Evolutionary conservation across 2,113 vertebrate species (phyloP), one percentile per base, ranked within the genome.

Genomic region (Okapia johnstoni): DNA sequence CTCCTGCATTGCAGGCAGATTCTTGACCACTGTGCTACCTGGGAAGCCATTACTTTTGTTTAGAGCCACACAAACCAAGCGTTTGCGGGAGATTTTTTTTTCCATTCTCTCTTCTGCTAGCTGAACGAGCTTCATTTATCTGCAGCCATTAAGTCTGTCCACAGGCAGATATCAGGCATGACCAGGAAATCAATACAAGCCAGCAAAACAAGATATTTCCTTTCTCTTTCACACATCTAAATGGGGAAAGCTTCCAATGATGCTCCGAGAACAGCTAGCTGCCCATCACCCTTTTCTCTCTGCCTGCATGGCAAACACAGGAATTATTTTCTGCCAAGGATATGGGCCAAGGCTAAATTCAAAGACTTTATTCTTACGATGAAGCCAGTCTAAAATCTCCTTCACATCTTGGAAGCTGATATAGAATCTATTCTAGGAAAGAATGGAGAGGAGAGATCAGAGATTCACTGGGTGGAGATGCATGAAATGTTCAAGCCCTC

Each of bases 141-240:
- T 87, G 85, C 14, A 92, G 80, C 93, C 80, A 96, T 95, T 95
- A 96, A 94, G 88, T n/a, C 81, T 61, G 9, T 61, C 76, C 80
- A 66, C 43, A 85, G 85, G 54, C 96, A 96, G 73, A 84, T 93
- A 96, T 46, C 85, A 81, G 55, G 58, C 81, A 16, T 55, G 80
- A 94, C 90, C 66, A 90, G 76, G 79, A 96, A 98, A 96, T 98
- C 96, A 70, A 90, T 94, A 94, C 0, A 55, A 96, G 88, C 95
- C 87, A 40, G 8, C 13, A 52, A 88, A 96, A 97, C 48, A 89
- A 33, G 87, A 58, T 95, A 93, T 5, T 93, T 92, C 92, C 84
- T 92, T 73, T 61, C 57, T 54, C 23, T 43, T 88, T 14, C 36
- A 61, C 40, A 58, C 11, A 1, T 85, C 86, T 80, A 86, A 92